These are phyloP conservation scores for Pseudois nayaur DNA, from an alignment of 2,113 vertebrate genomes.

Conservation along the genomic window DNA sequence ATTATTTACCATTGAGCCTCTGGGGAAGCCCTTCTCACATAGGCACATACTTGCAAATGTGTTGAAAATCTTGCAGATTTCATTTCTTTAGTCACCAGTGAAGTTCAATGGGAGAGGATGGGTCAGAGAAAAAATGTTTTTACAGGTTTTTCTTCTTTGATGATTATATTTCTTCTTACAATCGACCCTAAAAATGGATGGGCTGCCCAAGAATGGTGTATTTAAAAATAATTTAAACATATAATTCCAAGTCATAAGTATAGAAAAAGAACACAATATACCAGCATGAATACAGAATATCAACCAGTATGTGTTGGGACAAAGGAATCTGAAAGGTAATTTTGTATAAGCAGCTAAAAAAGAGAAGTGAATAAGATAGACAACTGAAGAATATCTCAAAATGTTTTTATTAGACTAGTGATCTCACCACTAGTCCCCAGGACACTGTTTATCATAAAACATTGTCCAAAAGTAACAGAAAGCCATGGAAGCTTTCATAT, in stretches of 20 bases:
- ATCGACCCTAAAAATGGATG: neutral
- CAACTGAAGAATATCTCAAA: neutral
- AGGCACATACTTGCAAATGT: neutral
- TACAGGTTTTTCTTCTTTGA: neutral
- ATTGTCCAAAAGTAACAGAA: neutral
- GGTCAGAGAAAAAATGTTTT: neutral
- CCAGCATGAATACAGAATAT: neutral
- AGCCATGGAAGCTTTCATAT: neutral
- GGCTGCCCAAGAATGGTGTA: neutral
- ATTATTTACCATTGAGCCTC: neutral
- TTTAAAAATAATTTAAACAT: neutral
- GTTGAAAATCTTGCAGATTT: neutral
- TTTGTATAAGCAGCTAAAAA: neutral
- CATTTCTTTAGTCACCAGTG: neutral
- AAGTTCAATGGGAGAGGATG: neutral
- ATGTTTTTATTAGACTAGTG: neutral
- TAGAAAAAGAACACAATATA: neutral
- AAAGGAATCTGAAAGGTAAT: neutral
- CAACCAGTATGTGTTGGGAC: neutral
- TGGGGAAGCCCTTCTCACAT: neutral
- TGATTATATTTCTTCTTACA: neutral
- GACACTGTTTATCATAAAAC: neutral
- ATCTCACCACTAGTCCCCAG: neutral
- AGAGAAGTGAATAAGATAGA: neutral
- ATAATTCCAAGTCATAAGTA: neutral